Base-by-base conservation (phyloP, 2,888 invertebrate species). In the Brenthis ino region DNA sequence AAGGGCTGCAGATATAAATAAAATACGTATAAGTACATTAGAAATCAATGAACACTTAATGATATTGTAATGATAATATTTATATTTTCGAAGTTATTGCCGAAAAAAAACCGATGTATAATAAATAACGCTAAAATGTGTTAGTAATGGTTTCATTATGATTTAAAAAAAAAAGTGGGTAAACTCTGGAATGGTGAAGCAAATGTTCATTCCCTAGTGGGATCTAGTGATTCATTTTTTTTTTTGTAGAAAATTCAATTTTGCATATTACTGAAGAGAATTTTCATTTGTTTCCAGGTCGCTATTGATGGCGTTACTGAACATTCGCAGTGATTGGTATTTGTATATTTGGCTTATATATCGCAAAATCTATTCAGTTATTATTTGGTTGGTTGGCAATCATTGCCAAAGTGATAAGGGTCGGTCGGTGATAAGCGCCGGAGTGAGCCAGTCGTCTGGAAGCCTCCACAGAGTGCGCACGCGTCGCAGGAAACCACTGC, bases 321-420 rank as follows among this genome's bases (percentile, higher is more conserved):
- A 82, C 84, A 86, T 88, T 82, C 85, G 80, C 79, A 83, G 87
- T 81, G 85, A 90, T 82, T 87, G 88, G 87, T 87, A 89, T 78
- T 80, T 84, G 77, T 88, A 87, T 85, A 80, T 90, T 80, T 87
- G 88, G 87, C 81, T 87, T 75, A 85, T 92, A 79, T 93, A 86
- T 84, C 88, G 87, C 80, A 91, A 91, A 85, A 86, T 89, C 80
- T 88, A 88, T 80, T 88, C 87, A 75, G 86, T 85, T 77, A 83
- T 90, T 85, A 82, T 91, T 82, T 88, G 92, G 88, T 82, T 90
- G 79, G 85, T 89, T 78, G 86, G 90, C 82, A 91, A 91, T 87
- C 89, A 92, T 77, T 92, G 92, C 79, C 91, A 84, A 77, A 77
- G 87, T 91, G 93, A 93, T 93, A 93, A 93, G 89, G 83, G 83